Base-by-base conservation (phyloP, 35 echinoderm and acorn worm genomes). In the Holothuria glaberrima region DNA sequence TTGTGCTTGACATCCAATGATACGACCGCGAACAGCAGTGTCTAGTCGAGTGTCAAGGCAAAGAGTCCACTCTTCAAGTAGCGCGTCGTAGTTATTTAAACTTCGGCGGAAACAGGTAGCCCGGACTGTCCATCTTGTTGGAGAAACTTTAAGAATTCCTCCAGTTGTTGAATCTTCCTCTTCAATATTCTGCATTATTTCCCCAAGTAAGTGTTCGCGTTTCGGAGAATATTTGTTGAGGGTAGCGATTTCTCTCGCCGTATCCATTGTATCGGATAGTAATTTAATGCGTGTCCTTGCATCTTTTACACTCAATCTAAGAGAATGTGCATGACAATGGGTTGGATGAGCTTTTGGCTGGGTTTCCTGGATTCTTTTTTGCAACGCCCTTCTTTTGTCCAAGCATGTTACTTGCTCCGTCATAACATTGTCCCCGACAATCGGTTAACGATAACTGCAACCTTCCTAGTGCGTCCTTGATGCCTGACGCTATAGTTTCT, bases 121-220 rank as follows among this genome's bases (percentile, higher is more conserved):
- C n/a, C 34, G 38, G 9, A 79, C 36, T 4, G 36, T 41, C 36
- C 36, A 41, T 41, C 36, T 41, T 7, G 36, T 41, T 41, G 36
- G 36, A 41, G 2, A 41, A 41, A 41, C 2, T 41, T 41, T 41
- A 4, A 41, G 7, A 41, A 41, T 41, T n/a, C 36, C 36, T 4
- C 36, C 36, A 41, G 2, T 7, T 7, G 36, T 7, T 41, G 36
- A 7, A 4, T 36, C n/a, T 79, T 31, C 35, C 25, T n/a, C 75
- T 79, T 79, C 75, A 26, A 79, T 13, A 79, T 79, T 79, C 35
- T 79, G 0, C 75, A 38, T 79, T 79, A 35, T 79, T 79, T 79
- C 30, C 17, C 46, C 75, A 79, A 79, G 75, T 79, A 79, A 12
- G 75, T 34, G 12, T 79, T 79, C 33, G 17, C 34, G 75, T 79